Percentiles rank a stretch among this genome's conserved stretches.
Evolutionary conservation across 2,888 invertebrate genomes (phyloP).

Genomic region (Monopis laevigella): DNA sequence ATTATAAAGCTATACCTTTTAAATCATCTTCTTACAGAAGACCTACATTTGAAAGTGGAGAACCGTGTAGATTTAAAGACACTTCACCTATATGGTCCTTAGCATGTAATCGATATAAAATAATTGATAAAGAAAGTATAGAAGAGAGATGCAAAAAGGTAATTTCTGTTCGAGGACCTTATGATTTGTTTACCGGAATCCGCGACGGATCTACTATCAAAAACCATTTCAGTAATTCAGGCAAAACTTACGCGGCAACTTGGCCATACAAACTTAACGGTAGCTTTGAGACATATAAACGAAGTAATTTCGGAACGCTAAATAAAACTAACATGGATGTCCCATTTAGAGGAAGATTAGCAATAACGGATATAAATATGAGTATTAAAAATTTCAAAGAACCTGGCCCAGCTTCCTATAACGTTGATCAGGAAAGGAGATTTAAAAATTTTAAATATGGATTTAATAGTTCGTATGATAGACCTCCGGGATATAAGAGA

Average conservation of each 20-base stretch:
- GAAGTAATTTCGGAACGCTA: slow-evolving; percentile 39
- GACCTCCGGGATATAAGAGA: slow-evolving; percentile 39
- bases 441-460: slow-evolving; percentile 33
- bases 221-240: slow-evolving; percentile 52
- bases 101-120: slow-evolving; percentile 45
- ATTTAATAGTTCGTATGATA: slow-evolving; percentile 49
- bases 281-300: slow-evolving; percentile 37
- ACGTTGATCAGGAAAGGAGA: slow-evolving; percentile 26
- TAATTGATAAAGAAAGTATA: slow-evolving; percentile 40
- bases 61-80: slow-evolving; percentile 45
- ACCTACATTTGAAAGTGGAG: slow-evolving; percentile 42
- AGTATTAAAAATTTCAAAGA: slow-evolving; percentile 51
- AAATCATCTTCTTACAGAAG: slow-evolving; percentile 37
- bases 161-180: slow-evolving; percentile 46
- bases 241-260: slow-evolving; percentile 32
- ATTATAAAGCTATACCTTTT: slow-evolving; percentile 35
- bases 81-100: slow-evolving; percentile 35
- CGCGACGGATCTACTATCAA: slow-evolving; percentile 58
- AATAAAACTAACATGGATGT: slow-evolving; percentile 41
- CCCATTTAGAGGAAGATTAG: slow-evolving; percentile 48
- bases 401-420: slow-evolving; percentile 63
- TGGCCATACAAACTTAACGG: slow-evolving; percentile 38
- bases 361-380: slow-evolving; percentile 56
- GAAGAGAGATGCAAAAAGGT: slow-evolving; percentile 42
- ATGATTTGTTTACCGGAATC: slow-evolving; percentile 56